Evolutionary conservation across 2,797 vertebrate species (phyloP), one percentile per base, ranked within the genome.

Genomic region (Notolabrus celidotus): DNA sequence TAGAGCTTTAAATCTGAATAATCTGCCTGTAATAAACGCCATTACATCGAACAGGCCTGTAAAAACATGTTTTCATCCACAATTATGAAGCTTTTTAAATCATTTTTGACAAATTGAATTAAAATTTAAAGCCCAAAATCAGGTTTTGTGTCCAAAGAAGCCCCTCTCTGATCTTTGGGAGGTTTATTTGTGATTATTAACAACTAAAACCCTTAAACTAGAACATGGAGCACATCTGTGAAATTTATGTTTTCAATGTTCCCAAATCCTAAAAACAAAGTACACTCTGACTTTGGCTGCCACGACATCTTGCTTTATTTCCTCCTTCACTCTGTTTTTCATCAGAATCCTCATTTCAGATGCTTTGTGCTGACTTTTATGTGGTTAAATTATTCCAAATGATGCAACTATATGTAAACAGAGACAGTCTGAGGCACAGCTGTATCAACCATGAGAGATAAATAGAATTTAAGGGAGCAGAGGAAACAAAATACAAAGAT

Each of bases 1-100:
- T 23, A 75, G 61, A 52, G 34, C 56, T 56, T 66, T 69, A 64
- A 74, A 81, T 77, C 38, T 33, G 27, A 76, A 72, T 79, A 79
- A 76, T 82, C 56, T 58, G 41, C 27, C 49, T 74, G 16, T 47
- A 76, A 83, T 71, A 55, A 71, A 72, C 41, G 25, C 54, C 58
- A 17, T 77, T 67, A 63, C 50, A 62, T 65, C 63, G 43, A 33
- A 69, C 60, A 60, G 33, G 67, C 8, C 60, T 33, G n/a, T 17
- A 68, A 22, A 65, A 66, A 23, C 16, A 20, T 43, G 25, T 47
- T 61, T 66, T 73, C 33, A 68, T 50, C 79, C n/a, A 33, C 39
- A 31, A 71, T 39, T 59, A 58, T 68, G 50, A 69, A 65, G 52
- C 29, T 31, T 75, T 68, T 76, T 66, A 74, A n/a, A 80, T 64